Percentiles rank a stretch among this genome's conserved stretches.
Evolutionary conservation across 2,113 vertebrate genomes (phyloP).

Genomic region (Gasterosteus aculeatus): DNA sequence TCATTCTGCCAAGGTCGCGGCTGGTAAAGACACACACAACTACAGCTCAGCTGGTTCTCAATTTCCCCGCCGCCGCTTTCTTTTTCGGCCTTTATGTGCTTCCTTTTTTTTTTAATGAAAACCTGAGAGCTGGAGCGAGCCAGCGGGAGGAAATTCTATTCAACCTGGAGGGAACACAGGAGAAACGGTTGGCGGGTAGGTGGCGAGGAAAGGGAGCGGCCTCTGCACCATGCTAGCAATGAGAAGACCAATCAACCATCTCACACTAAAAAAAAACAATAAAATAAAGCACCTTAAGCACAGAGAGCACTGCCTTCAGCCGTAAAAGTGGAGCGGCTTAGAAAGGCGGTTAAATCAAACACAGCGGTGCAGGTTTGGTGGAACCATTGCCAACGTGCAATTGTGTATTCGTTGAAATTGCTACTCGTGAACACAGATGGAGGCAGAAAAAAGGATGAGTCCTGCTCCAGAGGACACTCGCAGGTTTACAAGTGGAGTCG

Average conservation of each 20-base stretch:
- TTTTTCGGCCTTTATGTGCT: constrained; percentile 32
- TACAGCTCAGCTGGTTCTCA: constrained; percentile 51
- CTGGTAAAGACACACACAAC: constrained; percentile 53
- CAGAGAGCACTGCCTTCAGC: not conserved
- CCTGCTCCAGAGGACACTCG: not conserved
- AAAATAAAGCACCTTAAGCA: not conserved
- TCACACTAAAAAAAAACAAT: not conserved
- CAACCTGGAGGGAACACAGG: constrained; percentile 43
- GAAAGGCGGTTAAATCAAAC: constrained; percentile 16
- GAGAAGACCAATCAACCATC: constrained; percentile 11
- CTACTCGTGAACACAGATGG: not conserved
- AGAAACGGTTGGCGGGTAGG: constrained; percentile 32
- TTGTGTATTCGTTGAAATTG: not conserved
- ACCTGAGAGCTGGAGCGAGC: constrained; percentile 20
- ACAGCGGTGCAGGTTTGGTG: not conserved
- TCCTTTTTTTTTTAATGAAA: not conserved
- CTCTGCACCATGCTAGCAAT: not conserved
- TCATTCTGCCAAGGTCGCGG: constrained; percentile 62
- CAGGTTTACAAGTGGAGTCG: constrained; percentile 6
- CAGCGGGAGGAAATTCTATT: constrained; percentile 34
- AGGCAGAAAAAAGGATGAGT: not conserved
- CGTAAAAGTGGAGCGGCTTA: not conserved
- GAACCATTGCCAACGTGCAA: not conserved
- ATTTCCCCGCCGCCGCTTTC: constrained; percentile 30
- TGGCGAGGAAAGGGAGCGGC: constrained; percentile 24